Conservation (phyloP, 1,140 invertebrate genomes). For the Rhagoletis zephyria region DNA sequence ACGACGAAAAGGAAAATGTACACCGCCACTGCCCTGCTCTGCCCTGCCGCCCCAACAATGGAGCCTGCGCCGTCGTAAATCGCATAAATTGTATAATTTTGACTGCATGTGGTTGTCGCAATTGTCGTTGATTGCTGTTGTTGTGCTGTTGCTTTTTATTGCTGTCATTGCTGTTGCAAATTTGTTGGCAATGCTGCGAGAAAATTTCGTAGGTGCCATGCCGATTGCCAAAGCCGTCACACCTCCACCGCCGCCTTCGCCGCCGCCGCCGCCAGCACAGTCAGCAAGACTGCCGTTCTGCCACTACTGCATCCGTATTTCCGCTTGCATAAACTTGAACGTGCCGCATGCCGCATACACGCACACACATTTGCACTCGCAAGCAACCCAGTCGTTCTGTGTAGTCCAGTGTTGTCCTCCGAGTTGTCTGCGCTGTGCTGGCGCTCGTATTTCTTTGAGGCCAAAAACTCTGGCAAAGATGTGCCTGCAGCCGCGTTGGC, state of each 20-base stretch:
- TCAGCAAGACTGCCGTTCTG: background rate
- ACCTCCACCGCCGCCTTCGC: slow-evolving; percentile 13
- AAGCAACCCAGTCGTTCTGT: background rate
- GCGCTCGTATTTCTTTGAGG: slow-evolving; percentile 39
- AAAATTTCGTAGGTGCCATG: slow-evolving; percentile 49
- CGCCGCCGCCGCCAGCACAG: background rate
- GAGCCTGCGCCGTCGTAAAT: slow-evolving; percentile 59
- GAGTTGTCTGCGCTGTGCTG: slow-evolving; percentile 5
- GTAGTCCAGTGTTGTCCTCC: slow-evolving; percentile 38
- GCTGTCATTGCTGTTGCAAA: slow-evolving; percentile 64
- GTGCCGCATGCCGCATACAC: slow-evolving; percentile 25
- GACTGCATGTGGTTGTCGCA: slow-evolving; percentile 58
- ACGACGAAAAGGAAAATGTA: background rate
- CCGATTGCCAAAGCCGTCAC: slow-evolving; percentile 42
- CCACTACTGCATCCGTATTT: slow-evolving; percentile 37
- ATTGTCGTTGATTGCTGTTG: slow-evolving; percentile 61
- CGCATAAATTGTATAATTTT: slow-evolving; percentile 72
- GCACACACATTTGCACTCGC: background rate
- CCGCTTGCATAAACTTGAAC: slow-evolving; percentile 54
- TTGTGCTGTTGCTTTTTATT: slow-evolving; percentile 62
- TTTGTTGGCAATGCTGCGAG: slow-evolving; percentile 55
- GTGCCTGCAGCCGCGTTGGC: background rate
- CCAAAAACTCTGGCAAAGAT: slow-evolving; percentile 38
- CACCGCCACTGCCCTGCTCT: slow-evolving; percentile 45
- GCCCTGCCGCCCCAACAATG: slow-evolving; percentile 53